phyloP scores from a whole-genome alignment of 2,888 invertebrate species.

The Ophion ventricosus region DNA sequence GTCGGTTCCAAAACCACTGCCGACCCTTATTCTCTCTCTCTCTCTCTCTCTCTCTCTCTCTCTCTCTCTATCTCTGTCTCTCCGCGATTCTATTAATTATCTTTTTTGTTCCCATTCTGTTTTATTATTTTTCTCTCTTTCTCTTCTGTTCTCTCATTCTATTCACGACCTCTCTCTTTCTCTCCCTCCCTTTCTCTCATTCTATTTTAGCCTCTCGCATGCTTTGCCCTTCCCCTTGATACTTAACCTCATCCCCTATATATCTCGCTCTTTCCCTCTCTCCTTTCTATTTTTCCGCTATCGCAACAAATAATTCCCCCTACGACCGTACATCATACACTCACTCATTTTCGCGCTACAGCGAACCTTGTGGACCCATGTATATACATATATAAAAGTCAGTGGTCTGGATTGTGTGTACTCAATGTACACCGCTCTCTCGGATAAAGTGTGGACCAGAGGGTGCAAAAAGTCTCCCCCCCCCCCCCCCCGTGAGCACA shows the following conservation, averaged over 20 bases:
- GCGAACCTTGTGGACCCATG: constrained; percentile 73
- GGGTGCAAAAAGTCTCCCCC: not conserved
- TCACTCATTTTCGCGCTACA: constrained; percentile 81
- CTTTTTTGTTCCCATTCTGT: not conserved
- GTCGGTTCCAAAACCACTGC: constrained; percentile 6
- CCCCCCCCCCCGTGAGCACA: constrained; percentile 19
- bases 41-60: constrained; percentile 17
- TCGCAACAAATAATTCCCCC: constrained; percentile 77
- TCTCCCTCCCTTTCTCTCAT: constrained; percentile 39
- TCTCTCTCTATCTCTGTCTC: constrained; percentile 6
- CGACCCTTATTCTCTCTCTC: constrained; percentile 38
- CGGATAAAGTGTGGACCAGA: not conserved
- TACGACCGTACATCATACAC: constrained; percentile 79
- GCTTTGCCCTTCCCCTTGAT: not conserved
- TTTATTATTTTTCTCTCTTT: constrained; percentile 4
- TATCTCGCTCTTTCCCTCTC: constrained; percentile 19
- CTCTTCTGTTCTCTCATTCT: not conserved
- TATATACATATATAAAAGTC: not conserved
- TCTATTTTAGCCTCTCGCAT: constrained; percentile 3
- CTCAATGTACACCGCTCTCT: not conserved
- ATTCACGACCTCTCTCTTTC: not conserved
- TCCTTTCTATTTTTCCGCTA: constrained; percentile 40
- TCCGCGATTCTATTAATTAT: not conserved
- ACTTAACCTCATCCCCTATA: not conserved
- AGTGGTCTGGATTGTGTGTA: constrained; percentile 19